Evolutionary conservation across 2,113 vertebrate genomes (phyloP).

Genomic region (Muscicapa adusta): DNA sequence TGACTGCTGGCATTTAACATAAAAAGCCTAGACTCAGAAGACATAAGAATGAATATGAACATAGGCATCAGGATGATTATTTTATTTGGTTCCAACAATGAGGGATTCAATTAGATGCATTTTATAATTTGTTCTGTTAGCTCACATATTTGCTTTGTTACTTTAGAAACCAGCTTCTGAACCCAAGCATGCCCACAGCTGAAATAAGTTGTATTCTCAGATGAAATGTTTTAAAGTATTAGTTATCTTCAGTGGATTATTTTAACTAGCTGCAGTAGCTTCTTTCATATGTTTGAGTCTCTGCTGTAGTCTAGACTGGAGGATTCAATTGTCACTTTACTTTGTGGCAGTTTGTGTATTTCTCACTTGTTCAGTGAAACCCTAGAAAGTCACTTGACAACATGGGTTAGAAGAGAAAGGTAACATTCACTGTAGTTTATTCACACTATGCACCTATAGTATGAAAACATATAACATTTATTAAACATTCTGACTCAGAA

Average conservation of each 20-base stretch:
- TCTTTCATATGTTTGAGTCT: background rate
- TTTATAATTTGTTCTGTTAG: background rate
- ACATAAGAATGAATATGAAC: background rate
- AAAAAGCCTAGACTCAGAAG: background rate
- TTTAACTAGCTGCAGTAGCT: background rate
- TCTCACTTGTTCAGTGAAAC: constrained; percentile 43
- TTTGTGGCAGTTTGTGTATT: background rate
- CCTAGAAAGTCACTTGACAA: constrained; percentile 7
- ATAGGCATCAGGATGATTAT: background rate
- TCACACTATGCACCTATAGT: background rate
- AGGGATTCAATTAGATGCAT: background rate
- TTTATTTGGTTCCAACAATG: background rate
- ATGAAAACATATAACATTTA: background rate
- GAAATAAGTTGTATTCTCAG: background rate
- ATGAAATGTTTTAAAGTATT: background rate
- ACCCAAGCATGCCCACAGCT: background rate
- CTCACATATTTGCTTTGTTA: background rate
- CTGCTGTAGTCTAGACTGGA: background rate
- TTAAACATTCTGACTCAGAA: background rate
- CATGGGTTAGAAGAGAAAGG: background rate
- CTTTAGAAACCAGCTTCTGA: background rate
- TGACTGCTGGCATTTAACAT: background rate
- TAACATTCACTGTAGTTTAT: background rate
- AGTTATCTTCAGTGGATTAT: background rate
- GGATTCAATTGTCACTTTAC: background rate